Base-by-base conservation (phyloP, 53 echinoderm and acorn worm species). In the Antedon mediterranea region DNA sequence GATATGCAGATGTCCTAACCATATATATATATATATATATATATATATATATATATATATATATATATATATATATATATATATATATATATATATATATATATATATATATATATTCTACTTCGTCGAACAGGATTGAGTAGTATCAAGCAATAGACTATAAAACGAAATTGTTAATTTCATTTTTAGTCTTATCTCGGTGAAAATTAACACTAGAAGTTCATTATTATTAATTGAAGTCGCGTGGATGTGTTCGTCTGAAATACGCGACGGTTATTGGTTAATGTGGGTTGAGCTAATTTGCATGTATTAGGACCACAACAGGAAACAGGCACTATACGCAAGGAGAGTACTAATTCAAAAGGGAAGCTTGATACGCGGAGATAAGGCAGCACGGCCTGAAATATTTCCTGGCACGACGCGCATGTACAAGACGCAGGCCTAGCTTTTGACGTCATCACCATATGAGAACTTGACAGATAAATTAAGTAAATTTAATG, bases 311-410 rank as follows among this genome's bases (percentile, higher is more conserved):
- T 57, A 57, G 7, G 20, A 57, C 57, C 57, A 57, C 57, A 57
- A 57, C 57, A 57, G 57, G 57, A 57, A 57, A 57, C 57, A 18
- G 57, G 23, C 11, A 57, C 57, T 57, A 57, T 57, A 57, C 3
- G 57, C 57, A 57, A 57, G 57, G 57, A 57, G 57, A 57, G 57
- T 26, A 23, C 9, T 57, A 57, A 57, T 57, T 57, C 57, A 26
- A 57, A 57, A 26, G 57, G 85, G 85, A 85, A 81, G 85, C 43
- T 85, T 85, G 85, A 85, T 85, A 76, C 72, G 73, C 81, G 34
- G 33, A 76, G 85, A 85, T 85, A 85, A 85, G 85, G 73, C 33
- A 27, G 32, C 30, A 43, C 43, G 72, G 77, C 31, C 79, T 71
- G 75, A 81, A 80, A 75, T 57, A 72, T 32, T 33, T 11, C 79